Base-by-base conservation (phyloP, 2,888 invertebrate genomes). In the Allacma fusca region DNA sequence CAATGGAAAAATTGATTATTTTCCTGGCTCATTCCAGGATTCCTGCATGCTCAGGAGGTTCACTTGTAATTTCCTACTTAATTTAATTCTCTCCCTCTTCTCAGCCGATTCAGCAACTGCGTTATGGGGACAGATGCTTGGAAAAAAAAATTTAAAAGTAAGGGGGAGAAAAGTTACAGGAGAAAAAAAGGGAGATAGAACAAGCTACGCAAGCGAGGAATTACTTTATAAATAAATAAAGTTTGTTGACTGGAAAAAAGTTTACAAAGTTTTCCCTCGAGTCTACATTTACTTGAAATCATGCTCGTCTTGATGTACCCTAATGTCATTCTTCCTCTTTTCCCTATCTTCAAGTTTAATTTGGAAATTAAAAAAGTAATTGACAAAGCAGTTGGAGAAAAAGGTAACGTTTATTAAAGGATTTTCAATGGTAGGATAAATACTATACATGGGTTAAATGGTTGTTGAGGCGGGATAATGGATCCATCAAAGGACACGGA, bases 171-270 rank as follows among this genome's bases (percentile, higher is more conserved):
- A 16, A 69, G 43, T 69, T 29, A 21, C 5, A 9, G 34, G 9
- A 9, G 34, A 9, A 34, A 34, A 34, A 34, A 34, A 7, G 4
- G 34, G 34, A 34, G 34, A 34, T 9, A 34, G 34, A 34, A 34
- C 4, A 50, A 50, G 50, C 19, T 50, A 50, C 9, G 50, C 9
- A 19, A 50, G 50, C n/a, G n/a, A 50, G 16, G 50, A 50, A 50
- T 50, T 50, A 16, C 50, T 50, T 50, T 50, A 50, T 50, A 50
- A 50, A 50, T 50, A 50, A 50, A 50, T 50, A 50, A 50, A 50
- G 50, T 50, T 50, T 50, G 50, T 50, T 50, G 50, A 50, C 50
- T 50, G 50, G 50, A 50, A 50, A 50, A 50, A 50, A 50, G 50
- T 50, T 50, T 50, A n/a, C 50, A 50, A 50, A 50, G 50, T 50